Base-by-base conservation (phyloP, 2,888 invertebrate species). In the Brachyptera putata region DNA sequence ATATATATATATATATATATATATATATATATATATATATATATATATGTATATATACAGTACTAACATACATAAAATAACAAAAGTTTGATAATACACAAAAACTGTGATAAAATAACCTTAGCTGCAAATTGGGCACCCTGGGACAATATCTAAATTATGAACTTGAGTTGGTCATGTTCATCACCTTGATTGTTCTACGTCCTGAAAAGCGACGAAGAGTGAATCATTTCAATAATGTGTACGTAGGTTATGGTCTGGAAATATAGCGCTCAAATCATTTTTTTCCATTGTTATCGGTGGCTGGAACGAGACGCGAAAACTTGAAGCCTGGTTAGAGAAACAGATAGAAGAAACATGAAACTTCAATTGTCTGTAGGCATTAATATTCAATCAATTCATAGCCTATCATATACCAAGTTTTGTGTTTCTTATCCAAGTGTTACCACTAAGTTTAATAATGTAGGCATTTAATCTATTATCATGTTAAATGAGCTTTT, bases 51-150 rank as follows among this genome's bases (percentile, higher is more conserved):
- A n/a, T 37, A 41, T 41, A 41, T 16, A 18, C 41, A 21, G 16
- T 53, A 36, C 13, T 11, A 24, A n/a, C 24, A 24, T 11, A 24
- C 24, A 53, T 36, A 36, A 53, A 53, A 36, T 30, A 53, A 53
- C 36, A 36, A 53, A 36, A 21, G 30, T 36, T 53, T 43, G 21
- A 34, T 53, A 53, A 43, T 53, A 53, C 34, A 46, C 46, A 46
- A 53, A 36, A 53, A 53, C 53, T 53, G 53, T 53, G 53, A 53
- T 53, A 50, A 36, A 30, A 36, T 34, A 53, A 53, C 53, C 53
- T 53, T 53, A 53, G 53, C 53, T 53, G 36, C 36, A 21, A 53
- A 53, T 53, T 53, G 30, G 36, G 53, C 30, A 53, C 36, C 34
- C 36, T 36, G 34, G 22, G 36, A 53, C 36, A 53, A 53, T 36